Evolutionary conservation across 2,888 invertebrate genomes (phyloP).

Genomic region (Pardosa pseudoannulata): DNA sequence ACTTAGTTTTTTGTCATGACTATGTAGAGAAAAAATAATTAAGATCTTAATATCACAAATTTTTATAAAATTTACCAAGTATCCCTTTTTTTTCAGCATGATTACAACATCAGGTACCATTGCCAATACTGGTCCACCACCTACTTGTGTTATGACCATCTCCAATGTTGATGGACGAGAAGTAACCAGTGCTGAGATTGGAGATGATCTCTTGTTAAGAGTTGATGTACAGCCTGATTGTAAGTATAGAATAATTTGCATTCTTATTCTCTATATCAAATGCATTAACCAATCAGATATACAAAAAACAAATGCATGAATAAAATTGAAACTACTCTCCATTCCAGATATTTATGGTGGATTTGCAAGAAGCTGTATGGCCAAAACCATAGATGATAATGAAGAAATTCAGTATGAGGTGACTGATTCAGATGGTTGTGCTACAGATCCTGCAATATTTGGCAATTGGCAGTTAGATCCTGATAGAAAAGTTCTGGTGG

Average conservation of each 20-base stretch:
- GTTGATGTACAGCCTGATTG: conserved; percentile 87
- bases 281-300: not conserved
- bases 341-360: conserved; percentile 84
- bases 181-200: conserved; percentile 93
- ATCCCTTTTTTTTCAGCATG: conserved; percentile 83
- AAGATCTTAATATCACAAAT: too few species aligned
- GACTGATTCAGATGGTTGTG: conserved; percentile 95
- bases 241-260: conserved; percentile 76
- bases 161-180: conserved; percentile 90
- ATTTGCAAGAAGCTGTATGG: conserved; percentile 93
- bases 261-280: not conserved
- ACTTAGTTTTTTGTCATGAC: too few species aligned
- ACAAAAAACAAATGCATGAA: not conserved
- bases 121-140: conserved; percentile 95
- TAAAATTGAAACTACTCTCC: not conserved
- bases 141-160: conserved; percentile 93
- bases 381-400: conserved; percentile 88
- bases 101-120: conserved; percentile 95
- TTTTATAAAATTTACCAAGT: too few species aligned
- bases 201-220: conserved; percentile 90
- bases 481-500: conserved; percentile 89
- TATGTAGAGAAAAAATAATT: too few species aligned
- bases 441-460: conserved; percentile 93
- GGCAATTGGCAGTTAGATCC: conserved; percentile 94
- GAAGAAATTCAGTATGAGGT: conserved; percentile 95